Base-by-base conservation (phyloP, 2,888 invertebrate genomes). In the Drosophila peninsularis region DNA sequence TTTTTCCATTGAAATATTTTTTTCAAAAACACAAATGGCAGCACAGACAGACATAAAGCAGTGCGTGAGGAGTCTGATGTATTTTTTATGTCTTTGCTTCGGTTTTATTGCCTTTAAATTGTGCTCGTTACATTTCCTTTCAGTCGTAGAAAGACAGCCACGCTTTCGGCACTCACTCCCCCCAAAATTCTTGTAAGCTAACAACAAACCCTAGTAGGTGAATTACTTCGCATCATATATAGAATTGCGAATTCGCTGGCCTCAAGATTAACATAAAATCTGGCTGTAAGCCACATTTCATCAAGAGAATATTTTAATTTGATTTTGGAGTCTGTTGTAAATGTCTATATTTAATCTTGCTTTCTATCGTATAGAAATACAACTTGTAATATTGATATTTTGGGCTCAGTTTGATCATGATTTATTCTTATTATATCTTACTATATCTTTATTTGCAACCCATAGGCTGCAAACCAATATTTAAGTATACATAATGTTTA, bases 71-170 rank as follows among this genome's bases (percentile, higher is more conserved):
- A 73, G 53, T 62, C 73, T 87, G 82, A 84, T 82, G 85, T 87
- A 86, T 82, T 82, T 85, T 85, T 83, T 83, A 88, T 88, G 82
- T 80, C 67, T 66, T 63, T 67, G 63, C 74, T 64, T 68, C 65
- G 70, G 55, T 86, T 80, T 86, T 86, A 82, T 82, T 77, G 82
- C 80, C 64, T 88, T 83, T 82, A 85, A 88, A 83, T 83, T 83
- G 88, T 76, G 67, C 82, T 81, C 79, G 79, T 79, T 81, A 84
- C 79, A 75, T 84, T 65, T 62, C 42, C 52, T 32, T 24, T 62
- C 27, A 42, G 32, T 54, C 32, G 21, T 32, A n/a, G 44, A 24
- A 14, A 10, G n/a, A 14, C 44, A 24, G 37, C 30, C 21, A 44
- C 64, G 36, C 64, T 36, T 24, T 57, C 32, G 34, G 7, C 42